phyloP scores from a whole-genome alignment of 2,888 invertebrate genomes.

The Agonopterix subpropinquella region DNA sequence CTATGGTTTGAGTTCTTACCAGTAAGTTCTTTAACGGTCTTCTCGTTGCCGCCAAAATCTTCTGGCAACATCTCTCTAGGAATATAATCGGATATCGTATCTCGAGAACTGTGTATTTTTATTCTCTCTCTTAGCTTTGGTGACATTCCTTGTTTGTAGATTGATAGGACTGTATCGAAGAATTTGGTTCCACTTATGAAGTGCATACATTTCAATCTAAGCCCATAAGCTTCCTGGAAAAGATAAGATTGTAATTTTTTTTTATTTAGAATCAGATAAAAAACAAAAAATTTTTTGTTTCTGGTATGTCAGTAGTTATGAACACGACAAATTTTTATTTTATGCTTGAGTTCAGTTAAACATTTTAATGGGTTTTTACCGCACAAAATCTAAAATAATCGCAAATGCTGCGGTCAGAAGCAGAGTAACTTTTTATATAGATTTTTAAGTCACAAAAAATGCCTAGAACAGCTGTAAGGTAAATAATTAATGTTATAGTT shows the following conservation, averaged over 20 bases:
- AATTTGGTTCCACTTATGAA: slow-evolving; percentile 27
- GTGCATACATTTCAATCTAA: slow-evolving; percentile 25
- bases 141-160: slow-evolving; percentile 24
- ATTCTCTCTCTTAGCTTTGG: slow-evolving; percentile 26
- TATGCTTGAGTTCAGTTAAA: no score
- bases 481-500: no score
- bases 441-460: no score
- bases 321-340: no score
- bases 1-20: no score
- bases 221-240: slow-evolving; percentile 27
- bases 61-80: slow-evolving; percentile 24
- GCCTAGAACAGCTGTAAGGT: no score
- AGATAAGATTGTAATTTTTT: not conserved
- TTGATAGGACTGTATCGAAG: slow-evolving; percentile 18
- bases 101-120: slow-evolving; percentile 20
- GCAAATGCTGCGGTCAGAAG: no score
- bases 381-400: no score
- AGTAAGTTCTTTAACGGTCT: slow-evolving; percentile 17
- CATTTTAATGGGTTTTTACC: no score
- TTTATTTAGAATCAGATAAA: not conserved
- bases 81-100: slow-evolving; percentile 22
- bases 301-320: no score
- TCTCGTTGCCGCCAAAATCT: slow-evolving; percentile 29
- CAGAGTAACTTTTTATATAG: no score
- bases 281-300: no score